A percentile compares a stretch with the other conserved stretches of the same genome.
Evolutionary conservation across 1,140 invertebrate genomes (phyloP).

Genomic region (silkworm (Bombyx mori)): ASM3026992v2 NC_085111.1:8716001-8716500

Average conservation of each 20-base stretch:
- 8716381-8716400: conserved; percentile 13
- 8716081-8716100: too few species aligned
- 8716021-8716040: too few species aligned
- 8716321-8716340: conserved; percentile 25
- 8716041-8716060: too few species aligned
- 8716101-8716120: too few species aligned
- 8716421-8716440: conserved; percentile 14
- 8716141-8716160: too few species aligned
- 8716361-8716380: conserved; percentile 15
- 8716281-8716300: conserved; percentile 18
- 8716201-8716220: conserved; percentile 62
- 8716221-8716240: conserved; percentile 34
- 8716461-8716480: conserved; percentile 7
- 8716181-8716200: conserved; percentile 56
- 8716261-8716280: conserved; percentile 21
- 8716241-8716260: conserved; percentile 25
- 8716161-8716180: conserved; percentile 5
- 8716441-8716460: conserved; percentile 15
- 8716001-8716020: too few species aligned
- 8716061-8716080: too few species aligned
- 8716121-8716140: too few species aligned
- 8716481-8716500: background rate
- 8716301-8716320: conserved; percentile 13
- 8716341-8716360: conserved; percentile 10
- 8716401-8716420: background rate